Evolutionary conservation across 2,113 vertebrate species (phyloP).

Genomic region (Etheostoma spectabile): DNA sequence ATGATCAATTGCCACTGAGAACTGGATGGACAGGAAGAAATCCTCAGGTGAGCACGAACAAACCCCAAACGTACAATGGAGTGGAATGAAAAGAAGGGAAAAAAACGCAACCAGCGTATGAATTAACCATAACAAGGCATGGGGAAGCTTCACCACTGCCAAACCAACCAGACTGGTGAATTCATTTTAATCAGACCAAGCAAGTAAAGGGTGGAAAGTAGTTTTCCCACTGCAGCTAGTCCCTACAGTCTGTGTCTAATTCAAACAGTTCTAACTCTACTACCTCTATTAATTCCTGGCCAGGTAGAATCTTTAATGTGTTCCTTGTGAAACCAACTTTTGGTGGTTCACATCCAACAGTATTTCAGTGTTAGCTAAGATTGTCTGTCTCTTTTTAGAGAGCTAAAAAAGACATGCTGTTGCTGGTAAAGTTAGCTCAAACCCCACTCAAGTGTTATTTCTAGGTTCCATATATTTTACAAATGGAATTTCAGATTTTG

Average conservation of each 20-base stretch:
- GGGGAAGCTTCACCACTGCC: constrained; percentile 28
- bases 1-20: constrained; percentile 68
- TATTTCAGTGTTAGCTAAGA: constrained; percentile 1
- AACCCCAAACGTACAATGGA: constrained; percentile 26
- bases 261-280: constrained; percentile 36
- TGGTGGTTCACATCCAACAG: constrained; percentile 42
- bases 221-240: constrained; percentile 46
- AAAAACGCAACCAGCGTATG: constrained; percentile 37
- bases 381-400: constrained; percentile 39
- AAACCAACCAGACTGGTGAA: constrained; percentile 26
- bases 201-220: constrained; percentile 24
- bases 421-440: constrained; percentile 5
- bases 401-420: constrained; percentile 14
- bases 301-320: constrained; percentile 43
- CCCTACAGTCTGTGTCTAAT: constrained; percentile 7
- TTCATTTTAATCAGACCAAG: constrained; percentile 64
- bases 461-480: not conserved
- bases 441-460: not conserved
- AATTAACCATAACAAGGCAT: constrained; percentile 54
- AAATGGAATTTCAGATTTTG: constrained; percentile 3
- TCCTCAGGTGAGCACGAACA: constrained; percentile 47
- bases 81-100: constrained; percentile 3
- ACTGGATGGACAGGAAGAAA: constrained; percentile 50
- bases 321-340: constrained; percentile 56
- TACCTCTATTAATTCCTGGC: constrained; percentile 24